Base-by-base conservation (phyloP, 2,888 invertebrate genomes). In the Fragum whitleyi region DNA sequence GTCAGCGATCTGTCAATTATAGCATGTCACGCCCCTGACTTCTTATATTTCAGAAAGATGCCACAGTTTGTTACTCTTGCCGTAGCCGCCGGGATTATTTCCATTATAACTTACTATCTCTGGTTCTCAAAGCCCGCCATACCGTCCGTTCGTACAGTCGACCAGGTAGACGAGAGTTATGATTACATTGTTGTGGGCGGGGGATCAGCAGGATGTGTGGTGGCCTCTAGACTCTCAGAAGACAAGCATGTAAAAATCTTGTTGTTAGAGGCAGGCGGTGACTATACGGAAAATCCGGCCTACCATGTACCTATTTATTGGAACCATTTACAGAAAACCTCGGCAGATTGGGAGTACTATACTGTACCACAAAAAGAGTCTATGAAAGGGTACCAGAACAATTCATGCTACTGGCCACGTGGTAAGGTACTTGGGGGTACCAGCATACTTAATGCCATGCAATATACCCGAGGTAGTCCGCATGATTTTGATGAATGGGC, bases 301-400 rank as follows among this genome's bases (percentile, higher is more conserved):
- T 92, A 95, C 59, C 92, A 93, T 77, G 94, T 94, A 91, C 95
- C 95, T 0, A 93, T 94, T 9, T 93, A 93, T 1, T 88, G 94
- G 16, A 93, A 93, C 83, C 93, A 94, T 57, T 87, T 94, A 21
- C 77, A 87, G 36, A 84, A 90, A 76, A 86, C 88, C 5, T 77
- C 80, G 47, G 87, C 83, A 59, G 92, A 92, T 83, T 92, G 94
- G 94, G 91, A 91, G 79, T 94, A 94, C 85, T 91, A 94, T 77
- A 94, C 94, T 5, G 88, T 87, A 14, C 92, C 94, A 0, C 94
- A 94, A 86, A 89, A 90, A 76, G 47, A 87, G 79, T 29, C 75
- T 53, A 67, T 90, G 87, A 39, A 36, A 19, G 77, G 73, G 16
- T 21, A 55, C 23, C 65, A 59, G 23, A 29, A 73, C 16, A 65